These are phyloP conservation scores for Drosophila rubida DNA, from an alignment of 2,888 invertebrate species.

Conservation along the genomic window DNA sequence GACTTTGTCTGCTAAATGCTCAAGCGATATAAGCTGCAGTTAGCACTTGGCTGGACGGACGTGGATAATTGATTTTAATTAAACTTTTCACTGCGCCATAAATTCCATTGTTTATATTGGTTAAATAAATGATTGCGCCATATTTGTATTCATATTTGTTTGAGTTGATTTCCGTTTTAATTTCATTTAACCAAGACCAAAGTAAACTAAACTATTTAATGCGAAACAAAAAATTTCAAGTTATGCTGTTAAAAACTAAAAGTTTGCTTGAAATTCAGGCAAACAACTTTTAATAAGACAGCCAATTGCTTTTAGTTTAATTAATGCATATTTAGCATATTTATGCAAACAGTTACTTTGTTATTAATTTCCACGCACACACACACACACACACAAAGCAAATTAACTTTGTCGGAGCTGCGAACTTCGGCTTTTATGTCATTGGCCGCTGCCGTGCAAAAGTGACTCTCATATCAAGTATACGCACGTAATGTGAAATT, in stretches of 20 bases:
- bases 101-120: background rate
- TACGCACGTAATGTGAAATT: background rate
- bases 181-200: too few relatives aligned
- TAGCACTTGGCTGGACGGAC: background rate
- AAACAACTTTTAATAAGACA: background rate
- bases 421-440: background rate
- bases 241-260: too few relatives aligned
- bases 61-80: slow-evolving; percentile 3
- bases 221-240: too few relatives aligned
- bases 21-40: slow-evolving; percentile 24
- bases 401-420: background rate
- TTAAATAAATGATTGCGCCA: background rate
- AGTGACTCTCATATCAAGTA: background rate
- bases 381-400: background rate
- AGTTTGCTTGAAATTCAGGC: too few relatives aligned
- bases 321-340: background rate
- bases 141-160: too few relatives aligned
- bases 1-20: slow-evolving; percentile 9
- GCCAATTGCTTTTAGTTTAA: background rate
- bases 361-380: background rate
- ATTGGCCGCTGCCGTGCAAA: background rate
- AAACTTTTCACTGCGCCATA: background rate
- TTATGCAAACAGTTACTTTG: background rate
- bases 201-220: too few relatives aligned
- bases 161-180: too few relatives aligned